phyloP scores from a whole-genome alignment of 2,888 invertebrate species.

The Drosophila tanythrix region DNA sequence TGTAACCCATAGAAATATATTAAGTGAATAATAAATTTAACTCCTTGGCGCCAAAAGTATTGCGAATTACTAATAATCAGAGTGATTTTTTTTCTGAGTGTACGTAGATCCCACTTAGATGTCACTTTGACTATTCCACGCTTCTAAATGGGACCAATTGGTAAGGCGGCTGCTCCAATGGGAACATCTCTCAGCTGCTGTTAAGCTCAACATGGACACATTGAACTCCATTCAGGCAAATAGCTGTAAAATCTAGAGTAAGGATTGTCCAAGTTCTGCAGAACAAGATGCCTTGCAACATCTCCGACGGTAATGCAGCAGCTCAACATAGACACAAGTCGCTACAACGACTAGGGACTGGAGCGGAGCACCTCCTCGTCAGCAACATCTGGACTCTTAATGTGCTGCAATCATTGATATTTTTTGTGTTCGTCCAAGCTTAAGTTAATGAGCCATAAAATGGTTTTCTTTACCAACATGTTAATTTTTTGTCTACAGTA shows the following conservation, averaged over 20 bases:
- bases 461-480: not conserved
- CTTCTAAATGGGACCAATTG: not conserved
- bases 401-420: not conserved
- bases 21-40: no score
- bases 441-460: not conserved
- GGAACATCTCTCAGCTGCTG: not conserved
- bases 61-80: not conserved
- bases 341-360: not conserved
- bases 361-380: not conserved
- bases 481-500: not conserved
- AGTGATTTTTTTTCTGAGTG: not conserved
- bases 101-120: not conserved
- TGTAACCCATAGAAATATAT: no score
- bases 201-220: not conserved
- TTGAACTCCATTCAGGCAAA: not conserved
- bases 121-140: rapidly evolving
- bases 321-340: not conserved
- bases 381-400: not conserved
- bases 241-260: not conserved
- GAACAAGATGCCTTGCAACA: not conserved
- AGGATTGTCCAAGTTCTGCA: not conserved
- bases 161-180: not conserved
- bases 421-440: not conserved
- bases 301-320: not conserved
- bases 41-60: not conserved